These are phyloP conservation scores for Chloroceryle inda DNA, from an alignment of 2,797 vertebrate genomes.

Conservation along the genomic window DNA sequence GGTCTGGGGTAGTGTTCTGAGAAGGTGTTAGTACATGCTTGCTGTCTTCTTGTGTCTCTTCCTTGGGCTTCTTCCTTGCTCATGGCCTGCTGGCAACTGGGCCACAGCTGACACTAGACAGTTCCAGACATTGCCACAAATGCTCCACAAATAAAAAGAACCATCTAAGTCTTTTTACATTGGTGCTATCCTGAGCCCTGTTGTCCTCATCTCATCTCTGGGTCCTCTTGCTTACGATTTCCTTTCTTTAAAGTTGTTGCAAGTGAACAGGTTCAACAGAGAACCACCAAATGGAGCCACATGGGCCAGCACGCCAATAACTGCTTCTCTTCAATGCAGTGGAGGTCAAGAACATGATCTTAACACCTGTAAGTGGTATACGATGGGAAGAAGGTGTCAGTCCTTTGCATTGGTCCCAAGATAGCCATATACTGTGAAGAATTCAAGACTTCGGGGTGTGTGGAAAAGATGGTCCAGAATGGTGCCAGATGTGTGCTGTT, in stretches of 20 bases:
- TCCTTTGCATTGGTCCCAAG: background rate
- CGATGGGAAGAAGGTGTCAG: background rate
- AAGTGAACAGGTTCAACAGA: background rate
- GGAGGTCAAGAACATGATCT: background rate
- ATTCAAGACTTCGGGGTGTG: background rate
- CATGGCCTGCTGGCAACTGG: background rate
- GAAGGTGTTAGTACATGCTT: background rate
- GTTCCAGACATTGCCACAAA: background rate
- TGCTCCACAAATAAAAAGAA: background rate
- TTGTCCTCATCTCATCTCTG: background rate
- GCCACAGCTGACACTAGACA: background rate
- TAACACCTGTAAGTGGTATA: background rate
- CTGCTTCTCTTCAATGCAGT: background rate
- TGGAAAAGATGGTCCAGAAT: background rate
- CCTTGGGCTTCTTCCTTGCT: background rate
- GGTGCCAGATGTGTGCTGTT: background rate
- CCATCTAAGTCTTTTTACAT: background rate
- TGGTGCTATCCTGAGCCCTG: background rate
- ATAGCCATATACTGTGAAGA: background rate
- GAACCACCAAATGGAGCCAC: background rate
- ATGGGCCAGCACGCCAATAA: background rate
- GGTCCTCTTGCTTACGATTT: background rate
- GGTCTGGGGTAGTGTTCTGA: background rate
- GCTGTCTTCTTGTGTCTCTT: background rate
- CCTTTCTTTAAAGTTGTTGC: background rate